phyloP scores from a whole-genome alignment of 2,797 vertebrate species.

The Coregonus sp. region DNA sequence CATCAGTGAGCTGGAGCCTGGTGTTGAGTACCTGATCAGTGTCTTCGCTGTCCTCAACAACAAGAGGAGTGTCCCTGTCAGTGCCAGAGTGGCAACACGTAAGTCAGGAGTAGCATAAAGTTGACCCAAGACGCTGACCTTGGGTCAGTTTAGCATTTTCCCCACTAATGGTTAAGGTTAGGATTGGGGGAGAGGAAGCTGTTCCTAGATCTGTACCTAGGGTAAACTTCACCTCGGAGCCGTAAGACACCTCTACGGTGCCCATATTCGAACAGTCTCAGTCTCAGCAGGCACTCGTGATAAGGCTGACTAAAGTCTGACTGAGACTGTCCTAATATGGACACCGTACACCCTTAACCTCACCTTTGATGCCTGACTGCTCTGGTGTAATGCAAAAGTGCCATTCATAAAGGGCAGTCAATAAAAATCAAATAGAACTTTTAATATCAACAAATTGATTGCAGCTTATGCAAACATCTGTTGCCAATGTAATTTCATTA shows the following conservation, averaged over 20 bases:
- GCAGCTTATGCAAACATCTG: not conserved
- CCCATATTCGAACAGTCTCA: too few species aligned
- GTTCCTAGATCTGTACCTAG: not conserved
- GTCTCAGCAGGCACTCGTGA: too few species aligned
- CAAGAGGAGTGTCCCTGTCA: slow-evolving; percentile 92
- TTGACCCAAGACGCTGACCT: not conserved
- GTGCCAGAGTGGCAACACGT: slow-evolving; percentile 93
- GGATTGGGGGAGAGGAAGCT: not conserved
- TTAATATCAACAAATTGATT: not conserved
- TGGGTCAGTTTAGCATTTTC: not conserved
- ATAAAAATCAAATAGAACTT: not conserved
- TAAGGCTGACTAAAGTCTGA: too few species aligned
- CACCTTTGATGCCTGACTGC: not conserved
- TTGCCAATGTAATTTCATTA: not conserved
- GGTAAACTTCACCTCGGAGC: not conserved
- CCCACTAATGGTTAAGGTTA: not conserved
- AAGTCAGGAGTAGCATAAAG: slow-evolving; percentile 49
- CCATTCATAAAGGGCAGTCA: not conserved
- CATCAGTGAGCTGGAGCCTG: slow-evolving; percentile 89
- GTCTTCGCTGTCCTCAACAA: slow-evolving; percentile 95
- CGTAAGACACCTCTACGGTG: too few species aligned
- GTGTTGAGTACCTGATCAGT: slow-evolving; percentile 93
- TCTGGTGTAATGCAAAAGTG: not conserved
- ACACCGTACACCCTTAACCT: too few species aligned
- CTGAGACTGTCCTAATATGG: too few species aligned